These are phyloP conservation scores for Drosophila barbarae DNA, from an alignment of 2,888 invertebrate genomes.

Conservation along the genomic window DNA sequence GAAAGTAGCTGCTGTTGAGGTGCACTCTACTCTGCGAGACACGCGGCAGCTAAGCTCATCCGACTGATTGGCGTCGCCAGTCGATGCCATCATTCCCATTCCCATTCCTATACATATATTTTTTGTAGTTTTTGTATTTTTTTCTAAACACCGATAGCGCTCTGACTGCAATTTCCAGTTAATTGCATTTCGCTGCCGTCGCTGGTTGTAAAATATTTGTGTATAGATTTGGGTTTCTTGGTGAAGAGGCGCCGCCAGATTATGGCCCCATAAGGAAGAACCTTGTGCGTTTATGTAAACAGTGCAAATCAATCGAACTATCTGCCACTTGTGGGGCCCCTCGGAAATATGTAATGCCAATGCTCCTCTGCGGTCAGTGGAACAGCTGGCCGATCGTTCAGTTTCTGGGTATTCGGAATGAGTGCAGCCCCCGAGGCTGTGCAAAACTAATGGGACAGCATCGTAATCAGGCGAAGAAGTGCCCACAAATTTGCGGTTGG, in stretches of 20 bases:
- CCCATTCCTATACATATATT: neutral
- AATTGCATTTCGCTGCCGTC: slow-evolving; percentile 60
- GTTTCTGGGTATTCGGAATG: neutral
- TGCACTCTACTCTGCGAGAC: slow-evolving; percentile 16
- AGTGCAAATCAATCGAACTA: slow-evolving; percentile 49
- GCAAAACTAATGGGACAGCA: slow-evolving; percentile 12
- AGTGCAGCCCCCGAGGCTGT: slow-evolving; percentile 9
- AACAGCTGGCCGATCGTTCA: slow-evolving; percentile 28
- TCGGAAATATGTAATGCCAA: neutral
- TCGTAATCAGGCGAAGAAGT: slow-evolving; percentile 29
- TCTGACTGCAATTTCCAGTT: slow-evolving; percentile 53
- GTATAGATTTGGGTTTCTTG: slow-evolving; percentile 51
- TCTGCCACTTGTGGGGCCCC: slow-evolving; percentile 32
- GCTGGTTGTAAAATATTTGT: slow-evolving; percentile 57
- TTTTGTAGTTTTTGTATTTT: slow-evolving; percentile 1
- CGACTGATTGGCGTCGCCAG: slow-evolving; percentile 50
- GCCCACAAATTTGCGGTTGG: slow-evolving; percentile 36
- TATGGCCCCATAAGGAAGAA: slow-evolving; percentile 65
- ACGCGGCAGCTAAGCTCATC: slow-evolving; percentile 46
- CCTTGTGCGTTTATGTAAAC: slow-evolving; percentile 66
- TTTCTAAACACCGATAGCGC: slow-evolving; percentile 7
- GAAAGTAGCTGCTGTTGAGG: slow-evolving; percentile 11
- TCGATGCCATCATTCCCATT: slow-evolving; percentile 20
- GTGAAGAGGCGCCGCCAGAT: slow-evolving; percentile 47
- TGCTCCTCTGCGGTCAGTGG: slow-evolving; percentile 8